Percentiles rank a stretch among this genome's conserved stretches.
Evolutionary conservation across 2,113 vertebrate species (phyloP).

Genomic region (Thamnophis sirtalis): DNA sequence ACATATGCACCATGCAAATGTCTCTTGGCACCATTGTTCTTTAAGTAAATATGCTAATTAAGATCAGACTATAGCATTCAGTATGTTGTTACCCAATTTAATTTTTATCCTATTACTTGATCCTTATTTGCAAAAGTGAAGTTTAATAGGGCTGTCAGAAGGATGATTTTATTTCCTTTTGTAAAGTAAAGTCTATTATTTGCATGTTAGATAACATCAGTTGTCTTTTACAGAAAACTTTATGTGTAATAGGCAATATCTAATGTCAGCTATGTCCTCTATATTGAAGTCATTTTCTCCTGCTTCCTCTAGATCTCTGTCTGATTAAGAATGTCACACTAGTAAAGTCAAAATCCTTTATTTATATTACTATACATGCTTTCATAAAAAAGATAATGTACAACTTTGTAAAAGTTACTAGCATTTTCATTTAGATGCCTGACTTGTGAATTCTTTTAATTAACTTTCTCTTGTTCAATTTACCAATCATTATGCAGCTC

Average conservation of each 20-base stretch:
- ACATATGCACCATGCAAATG: neutral
- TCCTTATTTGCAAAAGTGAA: neutral
- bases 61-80: neutral
- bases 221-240: slow-evolving; percentile 54
- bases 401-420: slow-evolving; percentile 26
- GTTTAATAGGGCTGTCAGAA: slow-evolving; percentile 18
- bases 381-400: slow-evolving; percentile 30
- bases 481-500: slow-evolving; percentile 30
- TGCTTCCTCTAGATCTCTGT: slow-evolving; percentile 38
- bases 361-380: slow-evolving; percentile 53
- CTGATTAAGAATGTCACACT: slow-evolving; percentile 55
- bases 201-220: slow-evolving; percentile 50
- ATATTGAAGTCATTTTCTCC: slow-evolving; percentile 51
- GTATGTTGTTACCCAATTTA: neutral
- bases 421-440: slow-evolving; percentile 49
- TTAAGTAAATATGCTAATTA: neutral
- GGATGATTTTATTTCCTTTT: neutral
- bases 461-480: slow-evolving; percentile 41
- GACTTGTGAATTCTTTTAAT: slow-evolving; percentile 35
- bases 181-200: slow-evolving; percentile 28
- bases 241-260: slow-evolving; percentile 52
- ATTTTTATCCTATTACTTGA: neutral
- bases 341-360: slow-evolving; percentile 49
- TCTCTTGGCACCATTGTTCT: neutral
- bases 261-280: slow-evolving; percentile 48